These are phyloP conservation scores for Marmota monax DNA, from an alignment of 2,113 vertebrate species.

Conservation along the genomic window DNA sequence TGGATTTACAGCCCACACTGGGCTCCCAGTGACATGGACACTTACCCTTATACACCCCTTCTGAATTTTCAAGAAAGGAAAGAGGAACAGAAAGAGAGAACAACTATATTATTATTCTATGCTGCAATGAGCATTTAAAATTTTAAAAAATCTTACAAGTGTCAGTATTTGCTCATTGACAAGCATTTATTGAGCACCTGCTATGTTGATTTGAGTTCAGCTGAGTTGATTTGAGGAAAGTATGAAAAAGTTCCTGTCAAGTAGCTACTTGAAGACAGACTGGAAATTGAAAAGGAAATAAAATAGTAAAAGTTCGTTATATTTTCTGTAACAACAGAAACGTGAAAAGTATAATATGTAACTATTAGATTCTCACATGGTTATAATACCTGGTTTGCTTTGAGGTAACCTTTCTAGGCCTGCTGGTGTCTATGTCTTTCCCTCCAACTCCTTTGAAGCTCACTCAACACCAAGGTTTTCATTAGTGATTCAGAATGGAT, in stretches of 20 bases:
- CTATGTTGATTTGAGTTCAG: neutral
- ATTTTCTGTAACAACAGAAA: constrained; percentile 32
- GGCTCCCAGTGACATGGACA: neutral
- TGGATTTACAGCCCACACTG: neutral
- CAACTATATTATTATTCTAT: neutral
- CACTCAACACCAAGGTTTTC: constrained; percentile 61
- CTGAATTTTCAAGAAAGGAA: neutral
- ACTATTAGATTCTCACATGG: constrained; percentile 46
- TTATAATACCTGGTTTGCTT: constrained; percentile 8
- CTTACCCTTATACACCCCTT: neutral
- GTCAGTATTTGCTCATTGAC: neutral
- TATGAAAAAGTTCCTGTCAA: neutral
- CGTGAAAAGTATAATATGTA: neutral
- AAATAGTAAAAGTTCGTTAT: neutral
- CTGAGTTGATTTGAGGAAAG: neutral
- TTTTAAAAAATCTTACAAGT: neutral
- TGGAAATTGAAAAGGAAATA: neutral
- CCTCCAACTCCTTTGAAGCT: constrained; percentile 55
- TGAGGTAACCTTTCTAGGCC: neutral
- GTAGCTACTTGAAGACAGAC: neutral
- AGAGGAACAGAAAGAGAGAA: neutral
- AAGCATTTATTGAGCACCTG: neutral
- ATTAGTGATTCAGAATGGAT: constrained; percentile 73
- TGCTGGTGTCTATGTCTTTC: neutral
- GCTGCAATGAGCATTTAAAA: neutral